These are phyloP conservation scores for Neostethus bicornis DNA, from an alignment of 2,797 vertebrate species.

Conservation along the genomic window DNA sequence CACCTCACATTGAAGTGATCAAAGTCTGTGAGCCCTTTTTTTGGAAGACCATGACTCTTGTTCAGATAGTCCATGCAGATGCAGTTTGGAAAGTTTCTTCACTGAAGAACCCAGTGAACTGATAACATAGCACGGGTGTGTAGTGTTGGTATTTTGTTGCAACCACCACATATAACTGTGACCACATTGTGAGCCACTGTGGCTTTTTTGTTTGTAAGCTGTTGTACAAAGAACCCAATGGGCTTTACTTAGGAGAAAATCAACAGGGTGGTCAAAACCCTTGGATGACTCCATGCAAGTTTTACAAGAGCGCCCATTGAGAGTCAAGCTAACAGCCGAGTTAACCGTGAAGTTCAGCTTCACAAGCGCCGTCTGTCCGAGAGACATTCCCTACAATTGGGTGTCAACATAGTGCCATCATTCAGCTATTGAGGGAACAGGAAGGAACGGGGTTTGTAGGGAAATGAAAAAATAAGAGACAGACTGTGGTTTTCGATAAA, in stretches of 20 bases:
- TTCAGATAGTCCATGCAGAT: slow-evolving; percentile 17
- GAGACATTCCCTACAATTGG: slow-evolving; percentile 60
- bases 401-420: slow-evolving; percentile 57
- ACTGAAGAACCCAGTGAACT: slow-evolving; percentile 30
- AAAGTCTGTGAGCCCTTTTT: slow-evolving; percentile 15
- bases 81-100: too few species aligned
- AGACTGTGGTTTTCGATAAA: slow-evolving; percentile 38
- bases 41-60: slow-evolving; percentile 9
- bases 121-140: too few species aligned
- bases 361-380: slow-evolving; percentile 59
- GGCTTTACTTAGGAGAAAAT: slow-evolving; percentile 70
- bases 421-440: slow-evolving; percentile 54
- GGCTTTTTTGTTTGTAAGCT: slow-evolving; percentile 69
- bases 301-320: slow-evolving; percentile 73
- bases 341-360: slow-evolving; percentile 57
- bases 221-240: slow-evolving; percentile 41
- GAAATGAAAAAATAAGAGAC: slow-evolving; percentile 33
- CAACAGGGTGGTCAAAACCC: slow-evolving; percentile 69
- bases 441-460: slow-evolving; percentile 4
- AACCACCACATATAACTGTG: slow-evolving; percentile 20
- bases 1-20: slow-evolving; percentile 13
- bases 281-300: slow-evolving; percentile 60
- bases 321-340: slow-evolving; percentile 34
- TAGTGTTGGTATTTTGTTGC: slow-evolving; percentile 14
- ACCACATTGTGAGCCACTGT: slow-evolving; percentile 48